Evolutionary conservation across 2,797 vertebrate species (phyloP).

Genomic region (Lepidocolaptes lacrymiger): DNA sequence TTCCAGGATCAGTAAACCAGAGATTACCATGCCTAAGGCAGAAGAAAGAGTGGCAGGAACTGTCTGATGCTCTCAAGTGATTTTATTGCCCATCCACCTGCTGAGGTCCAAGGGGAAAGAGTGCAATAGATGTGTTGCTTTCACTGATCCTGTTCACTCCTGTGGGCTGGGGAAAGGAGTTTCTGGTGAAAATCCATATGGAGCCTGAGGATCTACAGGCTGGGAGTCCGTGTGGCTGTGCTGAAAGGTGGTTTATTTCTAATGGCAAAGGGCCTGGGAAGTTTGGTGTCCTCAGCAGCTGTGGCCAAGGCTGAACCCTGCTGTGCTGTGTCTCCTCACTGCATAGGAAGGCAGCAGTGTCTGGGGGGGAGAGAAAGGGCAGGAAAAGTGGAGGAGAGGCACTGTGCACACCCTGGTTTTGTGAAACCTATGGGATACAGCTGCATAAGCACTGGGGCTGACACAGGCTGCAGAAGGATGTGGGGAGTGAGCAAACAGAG

Average conservation of each 20-base stretch:
- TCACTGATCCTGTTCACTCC: not conserved
- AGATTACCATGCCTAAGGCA: not conserved
- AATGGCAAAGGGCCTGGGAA: not conserved
- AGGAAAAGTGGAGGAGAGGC: not conserved
- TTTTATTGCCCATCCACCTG: not conserved
- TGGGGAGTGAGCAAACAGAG: not conserved
- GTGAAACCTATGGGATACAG: not conserved
- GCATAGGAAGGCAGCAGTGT: not conserved
- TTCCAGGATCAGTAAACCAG: not conserved
- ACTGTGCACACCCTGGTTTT: not conserved
- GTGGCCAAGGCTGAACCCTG: not conserved
- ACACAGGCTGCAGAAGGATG: not conserved
- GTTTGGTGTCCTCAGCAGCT: not conserved
- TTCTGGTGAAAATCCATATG: not conserved
- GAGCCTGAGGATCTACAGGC: not conserved
- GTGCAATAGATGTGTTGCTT: not conserved
- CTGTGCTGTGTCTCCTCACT: fast-evolving
- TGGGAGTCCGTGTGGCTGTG: not conserved
- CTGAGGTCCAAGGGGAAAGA: not conserved
- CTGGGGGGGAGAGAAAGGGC: not conserved
- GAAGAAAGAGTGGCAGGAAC: not conserved
- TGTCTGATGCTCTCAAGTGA: not conserved
- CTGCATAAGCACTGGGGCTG: not conserved
- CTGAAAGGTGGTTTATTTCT: not conserved
- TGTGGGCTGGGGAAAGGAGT: not conserved